Evolutionary conservation across 2,113 vertebrate species (phyloP), one percentile per base, ranked within the genome.

Genomic region (Sceloporus undulatus): DNA sequence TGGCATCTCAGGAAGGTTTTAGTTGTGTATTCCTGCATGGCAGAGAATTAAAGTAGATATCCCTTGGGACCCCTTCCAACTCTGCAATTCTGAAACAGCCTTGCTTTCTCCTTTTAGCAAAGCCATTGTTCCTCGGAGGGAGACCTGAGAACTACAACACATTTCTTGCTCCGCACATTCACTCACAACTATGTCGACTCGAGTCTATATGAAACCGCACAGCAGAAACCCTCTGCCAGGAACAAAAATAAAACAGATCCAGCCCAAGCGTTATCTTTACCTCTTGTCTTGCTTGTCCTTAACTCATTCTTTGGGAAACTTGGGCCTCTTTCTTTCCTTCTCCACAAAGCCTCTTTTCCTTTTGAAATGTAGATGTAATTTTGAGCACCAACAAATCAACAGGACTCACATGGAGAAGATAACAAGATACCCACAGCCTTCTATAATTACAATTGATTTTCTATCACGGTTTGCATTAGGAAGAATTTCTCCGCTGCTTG

Each of bases 391-490:
- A 84, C 81, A 78, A 84, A 84, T 70, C 59, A 77, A 10, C 62
- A 21, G n/a, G 74, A 6, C 62, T 56, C 62, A 38, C 81, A 27
- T 29, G 18, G 48, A 84, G 81, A 77, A 77, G 87, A 88, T 84
- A 84, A 83, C 87, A 59, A 78, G 48, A 42, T 70, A 78, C 87
- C 62, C 87, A n/a, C 18, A 10, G 87, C 42, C 81, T 88, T 56
- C 81, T 78, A 78, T 88, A 88, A 88, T 88, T 88, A 84, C 42
- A 88, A 88, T 78, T 77, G 81, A 88, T 88, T 88, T 88, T 70
- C 87, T 54, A 88, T 88, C 87, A 77, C 48, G 19, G 87, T 38
- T 84, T 84, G 65, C 81, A 84, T 88, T 84, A 88, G 73, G 40
- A 84, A 88, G 42, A 9, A 11, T 27, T 56, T 68, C 87, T 21